These are phyloP conservation scores for Oreamnos americanus DNA, from an alignment of 2,113 vertebrate species.

Conservation along the genomic window DNA sequence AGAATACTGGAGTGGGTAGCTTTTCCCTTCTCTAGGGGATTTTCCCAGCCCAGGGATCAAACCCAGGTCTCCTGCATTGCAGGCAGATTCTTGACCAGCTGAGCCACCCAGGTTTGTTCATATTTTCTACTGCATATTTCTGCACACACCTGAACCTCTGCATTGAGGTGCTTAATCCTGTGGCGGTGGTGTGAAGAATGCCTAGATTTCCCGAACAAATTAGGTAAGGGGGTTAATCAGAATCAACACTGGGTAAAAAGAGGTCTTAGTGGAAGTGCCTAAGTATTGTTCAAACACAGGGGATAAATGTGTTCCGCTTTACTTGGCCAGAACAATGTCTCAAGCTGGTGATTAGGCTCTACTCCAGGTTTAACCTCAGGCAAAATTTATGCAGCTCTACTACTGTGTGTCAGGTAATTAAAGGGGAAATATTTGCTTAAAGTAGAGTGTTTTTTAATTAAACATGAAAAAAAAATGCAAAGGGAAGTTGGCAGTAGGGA, in stretches of 20 bases:
- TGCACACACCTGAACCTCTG: background rate
- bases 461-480: slow-evolving; percentile 64
- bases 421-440: slow-evolving; percentile 72
- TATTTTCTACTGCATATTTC: background rate
- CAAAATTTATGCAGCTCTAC: slow-evolving; percentile 78
- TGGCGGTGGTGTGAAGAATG: slow-evolving; percentile 2
- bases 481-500: slow-evolving; percentile 21
- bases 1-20: background rate
- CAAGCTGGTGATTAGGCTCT: slow-evolving; percentile 80
- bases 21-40: background rate
- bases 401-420: slow-evolving; percentile 80
- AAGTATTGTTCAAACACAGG: slow-evolving; percentile 77
- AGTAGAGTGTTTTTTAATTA: slow-evolving; percentile 65
- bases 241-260: slow-evolving; percentile 72
- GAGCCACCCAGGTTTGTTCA: background rate
- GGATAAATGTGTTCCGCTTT: slow-evolving; percentile 82
- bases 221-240: slow-evolving; percentile 76
- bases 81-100: background rate
- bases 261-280: slow-evolving; percentile 69
- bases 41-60: background rate
- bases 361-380: slow-evolving; percentile 79
- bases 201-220: slow-evolving; percentile 50
- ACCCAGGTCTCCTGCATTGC: background rate
- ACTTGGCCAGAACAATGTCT: slow-evolving; percentile 83
- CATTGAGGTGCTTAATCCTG: background rate